Evolutionary conservation across 2,113 vertebrate species (phyloP).

Genomic region (Laticauda laticaudata): DNA sequence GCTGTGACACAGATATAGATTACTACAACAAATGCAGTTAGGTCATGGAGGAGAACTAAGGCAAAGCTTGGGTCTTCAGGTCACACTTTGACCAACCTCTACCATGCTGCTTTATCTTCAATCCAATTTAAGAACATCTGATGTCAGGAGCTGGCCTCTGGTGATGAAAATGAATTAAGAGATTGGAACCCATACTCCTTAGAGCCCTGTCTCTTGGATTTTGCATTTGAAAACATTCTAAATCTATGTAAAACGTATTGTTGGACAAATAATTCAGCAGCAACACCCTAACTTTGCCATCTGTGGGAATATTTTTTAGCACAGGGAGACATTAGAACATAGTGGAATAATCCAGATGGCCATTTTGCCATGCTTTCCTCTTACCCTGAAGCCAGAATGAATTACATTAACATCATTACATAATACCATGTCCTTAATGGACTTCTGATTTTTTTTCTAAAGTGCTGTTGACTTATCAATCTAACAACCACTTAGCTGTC

Average conservation of each 20-base stretch:
- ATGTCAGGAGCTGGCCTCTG: neutral
- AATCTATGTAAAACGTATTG: neutral
- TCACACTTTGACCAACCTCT: neutral
- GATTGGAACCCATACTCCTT: neutral
- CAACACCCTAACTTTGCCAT: neutral
- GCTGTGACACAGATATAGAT: neutral
- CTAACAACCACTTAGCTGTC: neutral
- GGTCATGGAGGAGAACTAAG: neutral
- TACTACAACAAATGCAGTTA: neutral
- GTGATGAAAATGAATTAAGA: neutral
- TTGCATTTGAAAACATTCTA: neutral
- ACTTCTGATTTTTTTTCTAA: neutral
- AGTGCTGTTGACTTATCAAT: neutral
- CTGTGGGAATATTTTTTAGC: neutral
- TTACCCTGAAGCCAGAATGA: neutral
- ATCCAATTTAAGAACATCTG: neutral
- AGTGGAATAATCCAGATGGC: neutral
- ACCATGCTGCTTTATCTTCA: neutral
- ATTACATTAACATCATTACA: neutral
- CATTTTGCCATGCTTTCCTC: neutral
- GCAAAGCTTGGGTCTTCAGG: neutral
- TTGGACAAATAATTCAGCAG: slow-evolving; percentile 4
- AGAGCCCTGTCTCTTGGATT: neutral
- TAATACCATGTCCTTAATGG: neutral
- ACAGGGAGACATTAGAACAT: neutral